Evolutionary conservation across 2,113 vertebrate genomes (phyloP).

Genomic region (Onychostoma macrolepis): DNA sequence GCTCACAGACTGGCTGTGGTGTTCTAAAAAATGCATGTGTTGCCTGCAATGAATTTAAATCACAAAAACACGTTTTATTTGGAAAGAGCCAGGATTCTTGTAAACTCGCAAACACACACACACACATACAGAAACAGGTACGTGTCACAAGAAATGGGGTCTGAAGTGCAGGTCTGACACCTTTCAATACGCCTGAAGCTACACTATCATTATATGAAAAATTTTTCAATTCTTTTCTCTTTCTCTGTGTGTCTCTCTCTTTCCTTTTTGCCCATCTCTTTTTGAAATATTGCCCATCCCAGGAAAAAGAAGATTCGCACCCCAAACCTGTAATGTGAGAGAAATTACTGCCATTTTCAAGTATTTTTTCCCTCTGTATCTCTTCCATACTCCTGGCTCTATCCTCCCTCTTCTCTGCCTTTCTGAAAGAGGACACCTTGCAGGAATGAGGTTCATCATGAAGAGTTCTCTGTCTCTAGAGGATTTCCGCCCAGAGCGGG

Average conservation of each 20-base stretch:
- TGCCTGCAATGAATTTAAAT: slow-evolving; percentile 18
- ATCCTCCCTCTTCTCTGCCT: not conserved
- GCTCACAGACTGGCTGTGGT: not conserved
- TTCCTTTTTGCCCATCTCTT: slow-evolving; percentile 15
- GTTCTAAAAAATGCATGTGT: slow-evolving; percentile 5
- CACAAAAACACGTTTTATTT: not conserved
- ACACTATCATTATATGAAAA: slow-evolving; percentile 24
- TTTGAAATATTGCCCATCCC: slow-evolving; percentile 34
- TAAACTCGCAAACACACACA: not conserved
- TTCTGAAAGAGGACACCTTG: slow-evolving; percentile 42
- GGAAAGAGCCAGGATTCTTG: not conserved
- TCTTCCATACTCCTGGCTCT: not conserved
- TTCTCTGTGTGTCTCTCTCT: not conserved
- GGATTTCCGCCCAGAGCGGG: slow-evolving; percentile 1
- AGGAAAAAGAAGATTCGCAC: not conserved
- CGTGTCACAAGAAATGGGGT: slow-evolving; percentile 3
- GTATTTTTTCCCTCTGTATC: not conserved
- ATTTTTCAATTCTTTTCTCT: not conserved
- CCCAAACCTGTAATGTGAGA: not conserved
- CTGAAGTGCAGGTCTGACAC: slow-evolving; percentile 31
- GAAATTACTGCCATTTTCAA: not conserved
- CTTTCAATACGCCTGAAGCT: slow-evolving; percentile 27
- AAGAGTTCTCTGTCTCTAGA: slow-evolving; percentile 39
- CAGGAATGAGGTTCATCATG: slow-evolving; percentile 9
- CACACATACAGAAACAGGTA: not conserved